Evolutionary conservation across 1,140 invertebrate genomes (phyloP).

Genomic region (Cydia amplana): DNA sequence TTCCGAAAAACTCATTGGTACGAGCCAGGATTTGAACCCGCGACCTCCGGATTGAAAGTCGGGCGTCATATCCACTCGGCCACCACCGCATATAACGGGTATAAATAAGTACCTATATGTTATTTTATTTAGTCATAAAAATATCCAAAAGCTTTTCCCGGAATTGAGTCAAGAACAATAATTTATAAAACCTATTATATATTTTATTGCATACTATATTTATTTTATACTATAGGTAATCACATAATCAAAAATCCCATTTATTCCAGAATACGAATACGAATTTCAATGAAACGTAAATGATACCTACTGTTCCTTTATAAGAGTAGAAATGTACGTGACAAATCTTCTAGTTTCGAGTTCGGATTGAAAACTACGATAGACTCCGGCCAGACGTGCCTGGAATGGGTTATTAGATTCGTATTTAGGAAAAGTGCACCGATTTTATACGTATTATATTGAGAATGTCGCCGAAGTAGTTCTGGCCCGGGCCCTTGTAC

Average conservation of each 20-base stretch:
- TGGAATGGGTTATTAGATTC: constrained; percentile 63
- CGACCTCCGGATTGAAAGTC: too few species aligned
- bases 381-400: constrained; percentile 65
- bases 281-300: constrained; percentile 55
- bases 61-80: too few species aligned
- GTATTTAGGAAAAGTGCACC: constrained; percentile 62
- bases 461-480: constrained; percentile 46
- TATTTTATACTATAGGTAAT: too few species aligned
- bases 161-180: too few species aligned
- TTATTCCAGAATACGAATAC: background rate
- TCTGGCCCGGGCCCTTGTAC: constrained; percentile 36
- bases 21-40: too few species aligned
- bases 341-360: constrained; percentile 73
- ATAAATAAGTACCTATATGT: too few species aligned
- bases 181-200: too few species aligned
- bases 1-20: too few species aligned
- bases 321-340: constrained; percentile 72
- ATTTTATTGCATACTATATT: too few species aligned
- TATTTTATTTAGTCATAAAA: background rate
- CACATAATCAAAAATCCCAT: background rate
- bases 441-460: constrained; percentile 56
- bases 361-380: constrained; percentile 76
- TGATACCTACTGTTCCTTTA: constrained; percentile 64
- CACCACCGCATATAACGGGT: too few species aligned
- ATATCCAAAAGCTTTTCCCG: background rate